Evolutionary conservation across 2,797 vertebrate genomes (phyloP).

Genomic region (Sarcoramphus papa): DNA sequence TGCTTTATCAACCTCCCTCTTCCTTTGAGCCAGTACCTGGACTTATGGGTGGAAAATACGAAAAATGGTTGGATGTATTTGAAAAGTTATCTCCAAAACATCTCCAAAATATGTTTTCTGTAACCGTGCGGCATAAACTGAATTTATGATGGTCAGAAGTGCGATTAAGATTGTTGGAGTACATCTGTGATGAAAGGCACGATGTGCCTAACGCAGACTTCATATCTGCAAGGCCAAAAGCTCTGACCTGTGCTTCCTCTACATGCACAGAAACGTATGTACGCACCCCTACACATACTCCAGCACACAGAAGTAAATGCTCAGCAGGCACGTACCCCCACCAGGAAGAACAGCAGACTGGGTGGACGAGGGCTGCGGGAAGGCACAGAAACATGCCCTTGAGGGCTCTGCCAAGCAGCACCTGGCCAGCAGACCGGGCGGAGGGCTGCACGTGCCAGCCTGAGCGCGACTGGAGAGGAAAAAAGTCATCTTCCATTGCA

Average conservation of each 20-base stretch:
- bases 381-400: rapidly evolving
- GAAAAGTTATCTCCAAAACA: background rate
- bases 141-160: background rate
- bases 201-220: background rate
- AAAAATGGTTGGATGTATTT: background rate
- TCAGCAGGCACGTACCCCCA: background rate
- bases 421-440: rapidly evolving
- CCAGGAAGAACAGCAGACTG: background rate
- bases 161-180: background rate
- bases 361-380: rapidly evolving
- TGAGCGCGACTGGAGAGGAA: background rate
- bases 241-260: background rate
- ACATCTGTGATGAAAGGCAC: background rate
- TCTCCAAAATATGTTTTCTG: background rate
- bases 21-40: background rate
- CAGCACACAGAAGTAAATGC: background rate
- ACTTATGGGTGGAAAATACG: background rate
- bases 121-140: background rate
- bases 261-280: rapidly evolving
- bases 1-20: background rate
- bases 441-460: background rate
- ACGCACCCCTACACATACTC: rapidly evolving
- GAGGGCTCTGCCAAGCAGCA: background rate
- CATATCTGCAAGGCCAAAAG: background rate
- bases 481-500: background rate